A percentile compares a stretch with the other conserved stretches of the same genome.
Evolutionary conservation across 2,797 vertebrate species (phyloP).

Genomic region (Harpagifer antarcticus): DNA sequence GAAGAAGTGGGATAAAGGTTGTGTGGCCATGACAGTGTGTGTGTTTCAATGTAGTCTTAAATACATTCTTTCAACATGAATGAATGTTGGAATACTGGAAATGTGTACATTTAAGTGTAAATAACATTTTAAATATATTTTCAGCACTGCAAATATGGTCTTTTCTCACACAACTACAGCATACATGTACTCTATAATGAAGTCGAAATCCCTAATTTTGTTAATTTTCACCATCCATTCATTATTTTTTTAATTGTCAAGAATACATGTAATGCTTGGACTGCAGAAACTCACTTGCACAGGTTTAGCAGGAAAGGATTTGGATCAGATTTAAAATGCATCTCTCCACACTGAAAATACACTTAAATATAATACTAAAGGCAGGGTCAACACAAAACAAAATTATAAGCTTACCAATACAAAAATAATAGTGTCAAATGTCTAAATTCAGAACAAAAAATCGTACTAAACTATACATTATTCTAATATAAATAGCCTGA

Average conservation of each 20-base stretch:
- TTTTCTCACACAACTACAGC: not conserved
- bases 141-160: too few relatives aligned
- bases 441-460: conserved; percentile 16
- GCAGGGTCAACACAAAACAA: not conserved
- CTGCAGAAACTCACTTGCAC: not conserved
- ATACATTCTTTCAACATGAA: too few relatives aligned
- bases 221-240: not conserved
- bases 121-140: too few relatives aligned
- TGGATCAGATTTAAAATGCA: conserved; percentile 9
- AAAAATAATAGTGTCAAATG: not conserved
- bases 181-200: not conserved
- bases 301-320: not conserved
- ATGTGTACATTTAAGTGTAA: too few relatives aligned
- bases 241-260: not conserved
- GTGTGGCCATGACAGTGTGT: not conserved
- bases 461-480: conserved; percentile 16
- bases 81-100: not conserved
- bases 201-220: conserved; percentile 1
- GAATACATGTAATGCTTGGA: not conserved
- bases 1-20: conserved; percentile 24
- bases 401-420: not conserved
- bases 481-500: conserved; percentile 21
- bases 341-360: too few relatives aligned
- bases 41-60: not conserved
- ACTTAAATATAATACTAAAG: not conserved